phyloP scores from a whole-genome alignment of 2,113 vertebrate species.

The Odontophorus gujanensis region DNA sequence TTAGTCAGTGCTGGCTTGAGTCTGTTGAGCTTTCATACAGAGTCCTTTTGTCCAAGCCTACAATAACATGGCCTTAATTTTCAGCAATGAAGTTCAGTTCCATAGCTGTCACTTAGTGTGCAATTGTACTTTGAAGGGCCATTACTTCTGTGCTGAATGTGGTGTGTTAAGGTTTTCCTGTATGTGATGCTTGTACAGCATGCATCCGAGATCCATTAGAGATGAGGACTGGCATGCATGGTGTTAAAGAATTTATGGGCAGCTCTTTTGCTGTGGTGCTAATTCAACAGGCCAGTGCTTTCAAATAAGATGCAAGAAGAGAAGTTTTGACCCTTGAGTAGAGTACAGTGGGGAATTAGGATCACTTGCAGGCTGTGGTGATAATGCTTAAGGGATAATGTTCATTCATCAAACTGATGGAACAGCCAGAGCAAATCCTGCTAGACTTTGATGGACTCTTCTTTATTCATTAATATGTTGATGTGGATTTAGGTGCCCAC shows the following conservation, averaged over 20 bases:
- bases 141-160: not conserved
- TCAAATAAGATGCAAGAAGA: conserved; percentile 53
- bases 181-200: not conserved
- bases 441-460: conserved; percentile 16
- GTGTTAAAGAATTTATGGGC: not conserved
- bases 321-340: conserved; percentile 38
- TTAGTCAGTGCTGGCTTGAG: not conserved
- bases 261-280: conserved; percentile 36
- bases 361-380: conserved; percentile 11
- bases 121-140: not conserved
- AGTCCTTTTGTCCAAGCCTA: not conserved
- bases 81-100: not conserved
- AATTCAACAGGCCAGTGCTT: conserved; percentile 48
- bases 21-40: not conserved
- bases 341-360: conserved; percentile 22
- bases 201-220: not conserved
- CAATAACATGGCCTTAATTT: not conserved
- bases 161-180: not conserved
- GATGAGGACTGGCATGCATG: not conserved
- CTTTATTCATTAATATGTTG: conserved; percentile 4
- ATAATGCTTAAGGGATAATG: conserved; percentile 41
- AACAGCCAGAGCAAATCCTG: conserved; percentile 37
- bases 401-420: conserved; percentile 48
- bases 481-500: not conserved
- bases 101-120: not conserved